phyloP scores from a whole-genome alignment of 1,140 invertebrate species.

The Heliconius melpomene region DNA sequence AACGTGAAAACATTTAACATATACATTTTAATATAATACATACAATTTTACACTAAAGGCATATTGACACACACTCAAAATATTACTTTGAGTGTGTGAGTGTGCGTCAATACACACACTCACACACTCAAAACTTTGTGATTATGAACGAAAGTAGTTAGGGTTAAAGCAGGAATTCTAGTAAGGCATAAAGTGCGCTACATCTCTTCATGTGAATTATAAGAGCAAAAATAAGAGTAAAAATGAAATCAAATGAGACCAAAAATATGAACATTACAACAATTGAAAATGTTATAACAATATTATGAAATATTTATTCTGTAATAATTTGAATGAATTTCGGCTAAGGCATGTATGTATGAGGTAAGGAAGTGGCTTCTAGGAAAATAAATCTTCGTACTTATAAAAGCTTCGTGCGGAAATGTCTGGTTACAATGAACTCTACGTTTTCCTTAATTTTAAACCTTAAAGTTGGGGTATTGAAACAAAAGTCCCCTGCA shows the following conservation, averaged over 20 bases:
- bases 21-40: too few species aligned
- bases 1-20: too few species aligned
- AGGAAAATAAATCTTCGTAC: slow-evolving; percentile 21
- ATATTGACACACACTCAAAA: too few species aligned
- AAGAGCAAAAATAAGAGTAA: too few species aligned
- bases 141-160: too few species aligned
- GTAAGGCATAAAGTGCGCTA: too few species aligned
- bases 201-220: too few species aligned
- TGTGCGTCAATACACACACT: too few species aligned
- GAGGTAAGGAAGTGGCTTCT: slow-evolving; percentile 16
- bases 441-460: slow-evolving; percentile 13
- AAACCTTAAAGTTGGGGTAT: not conserved
- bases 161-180: too few species aligned
- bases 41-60: too few species aligned
- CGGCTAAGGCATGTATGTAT: not conserved
- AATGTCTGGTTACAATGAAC: slow-evolving; percentile 17
- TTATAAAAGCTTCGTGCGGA: slow-evolving; percentile 17
- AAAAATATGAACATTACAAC: not conserved
- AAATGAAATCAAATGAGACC: not conserved
- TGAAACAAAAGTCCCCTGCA: not conserved
- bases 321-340: not conserved
- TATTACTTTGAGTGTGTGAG: too few species aligned
- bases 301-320: not conserved
- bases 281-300: not conserved
- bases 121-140: too few species aligned